These are phyloP conservation scores for Apostichopus japonicus DNA, from an alignment of 35 echinoderm and acorn worm genomes.

Conservation along the genomic window DNA sequence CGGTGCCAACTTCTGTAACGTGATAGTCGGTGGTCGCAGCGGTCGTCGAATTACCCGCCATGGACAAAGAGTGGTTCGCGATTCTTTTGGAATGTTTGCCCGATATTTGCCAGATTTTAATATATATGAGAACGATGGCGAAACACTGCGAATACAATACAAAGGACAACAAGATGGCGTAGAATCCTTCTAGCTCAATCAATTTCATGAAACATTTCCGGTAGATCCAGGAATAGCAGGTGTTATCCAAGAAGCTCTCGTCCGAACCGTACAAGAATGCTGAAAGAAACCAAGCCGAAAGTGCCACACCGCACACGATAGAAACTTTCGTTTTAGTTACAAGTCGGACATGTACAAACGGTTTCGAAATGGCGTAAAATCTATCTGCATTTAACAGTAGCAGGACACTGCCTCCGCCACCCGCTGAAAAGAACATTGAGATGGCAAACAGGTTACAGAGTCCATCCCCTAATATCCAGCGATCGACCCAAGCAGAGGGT, in stretches of 20 bases:
- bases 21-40: neutral
- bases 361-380: slow-evolving; percentile 45
- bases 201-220: slow-evolving; percentile 51
- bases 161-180: slow-evolving; percentile 22
- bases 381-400: slow-evolving; percentile 34
- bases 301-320: neutral
- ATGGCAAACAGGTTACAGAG: slow-evolving; percentile 24
- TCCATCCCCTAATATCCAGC: slow-evolving; percentile 16
- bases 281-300: slow-evolving; percentile 8
- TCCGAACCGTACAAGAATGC: slow-evolving; percentile 25
- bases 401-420: slow-evolving; percentile 19
- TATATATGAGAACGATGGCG: slow-evolving; percentile 17
- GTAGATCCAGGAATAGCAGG: slow-evolving; percentile 26
- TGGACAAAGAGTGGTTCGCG: slow-evolving; percentile 15
- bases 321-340: slow-evolving; percentile 39
- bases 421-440: slow-evolving; percentile 20
- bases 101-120: slow-evolving; percentile 50
- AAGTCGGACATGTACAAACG: slow-evolving; percentile 38
- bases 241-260: slow-evolving; percentile 19
- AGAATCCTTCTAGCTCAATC: slow-evolving; percentile 34
- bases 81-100: slow-evolving; percentile 33
- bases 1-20: neutral
- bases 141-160: slow-evolving; percentile 33
- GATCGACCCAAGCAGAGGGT: slow-evolving; percentile 22
- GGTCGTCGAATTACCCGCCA: neutral